Base-by-base conservation (phyloP, 2,113 vertebrate genomes). In the Apeltes quadracus region DNA sequence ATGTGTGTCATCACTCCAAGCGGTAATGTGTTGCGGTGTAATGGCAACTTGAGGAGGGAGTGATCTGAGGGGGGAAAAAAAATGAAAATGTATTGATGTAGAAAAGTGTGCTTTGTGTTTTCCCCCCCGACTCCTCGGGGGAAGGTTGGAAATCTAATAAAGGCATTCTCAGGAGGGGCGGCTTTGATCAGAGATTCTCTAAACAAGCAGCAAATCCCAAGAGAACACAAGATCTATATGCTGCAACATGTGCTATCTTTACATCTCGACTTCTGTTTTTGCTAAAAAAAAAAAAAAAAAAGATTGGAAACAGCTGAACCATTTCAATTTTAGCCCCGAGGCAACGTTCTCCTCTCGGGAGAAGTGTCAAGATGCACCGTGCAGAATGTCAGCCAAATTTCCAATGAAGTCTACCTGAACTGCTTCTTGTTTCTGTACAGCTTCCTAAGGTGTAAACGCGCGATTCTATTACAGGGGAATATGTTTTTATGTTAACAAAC, bases 251-350 rank as follows among this genome's bases (percentile, higher is more conserved):
- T 90, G 91, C 92, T 81, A 88, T 90, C 93, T 92, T 94, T 93
- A 92, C 87, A 92, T 89, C 92, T 94, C 88, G 72, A 87, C 88
- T 92, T 81, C 86, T 94, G 80, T 88, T 92, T 93, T 84, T 87
- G 92, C 89, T 92, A 92, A 87, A 83, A 91, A 84, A 81, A 81
- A 84, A 74, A 79, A 92, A 87, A 82, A 91, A 84, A 80, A 80
- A 84, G 76, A 94, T 94, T 93, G 92, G 91, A 93, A 92, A 92
- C 93, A 95, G 91, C 90, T 95, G 94, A 81, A 82, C 90, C 91
- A 82, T 92, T 92, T 91, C 92, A 91, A 75, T 89, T 84, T 89
- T 76, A 67, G 83, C 93, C 57, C 91, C 25, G 74, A 91, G 91
- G 91, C 91, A 92, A 84, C 54, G 67, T 87, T 93, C 92, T 71